These are phyloP conservation scores for Eurois occulta DNA, from an alignment of 2,888 invertebrate genomes.

Conservation along the genomic window DNA sequence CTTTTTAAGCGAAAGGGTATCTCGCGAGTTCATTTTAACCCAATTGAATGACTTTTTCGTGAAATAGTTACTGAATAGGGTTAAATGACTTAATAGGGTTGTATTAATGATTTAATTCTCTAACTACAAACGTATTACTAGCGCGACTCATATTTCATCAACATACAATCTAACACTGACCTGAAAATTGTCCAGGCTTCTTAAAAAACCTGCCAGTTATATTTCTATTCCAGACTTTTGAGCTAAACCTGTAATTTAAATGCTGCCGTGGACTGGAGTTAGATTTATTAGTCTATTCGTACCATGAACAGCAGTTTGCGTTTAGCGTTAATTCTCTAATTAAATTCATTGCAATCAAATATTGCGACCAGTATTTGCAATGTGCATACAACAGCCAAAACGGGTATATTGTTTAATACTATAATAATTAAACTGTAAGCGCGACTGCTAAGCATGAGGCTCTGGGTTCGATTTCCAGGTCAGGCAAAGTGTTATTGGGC, in stretches of 20 bases:
- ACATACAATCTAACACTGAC: too few species aligned
- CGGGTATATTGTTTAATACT: background rate
- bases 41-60: too few species aligned
- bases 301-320: constrained; percentile 15
- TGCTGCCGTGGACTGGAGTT: background rate
- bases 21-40: too few species aligned
- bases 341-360: constrained; percentile 33
- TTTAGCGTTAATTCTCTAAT: constrained; percentile 24
- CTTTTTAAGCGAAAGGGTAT: too few species aligned
- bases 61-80: too few species aligned
- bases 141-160: too few species aligned
- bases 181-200: too few species aligned
- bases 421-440: background rate
- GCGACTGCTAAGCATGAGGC: background rate
- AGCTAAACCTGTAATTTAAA: background rate
- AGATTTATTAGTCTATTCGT: constrained; percentile 36
- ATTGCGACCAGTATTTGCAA: background rate
- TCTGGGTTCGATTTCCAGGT: background rate
- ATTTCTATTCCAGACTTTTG: constrained; percentile 7
- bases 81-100: too few species aligned
- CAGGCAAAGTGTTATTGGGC: background rate
- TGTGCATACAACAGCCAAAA: background rate
- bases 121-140: too few species aligned
- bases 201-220: background rate
- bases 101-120: too few species aligned